phyloP scores from a whole-genome alignment of 2,113 vertebrate species.

The Cyphomyrus plagiostoma region DNA sequence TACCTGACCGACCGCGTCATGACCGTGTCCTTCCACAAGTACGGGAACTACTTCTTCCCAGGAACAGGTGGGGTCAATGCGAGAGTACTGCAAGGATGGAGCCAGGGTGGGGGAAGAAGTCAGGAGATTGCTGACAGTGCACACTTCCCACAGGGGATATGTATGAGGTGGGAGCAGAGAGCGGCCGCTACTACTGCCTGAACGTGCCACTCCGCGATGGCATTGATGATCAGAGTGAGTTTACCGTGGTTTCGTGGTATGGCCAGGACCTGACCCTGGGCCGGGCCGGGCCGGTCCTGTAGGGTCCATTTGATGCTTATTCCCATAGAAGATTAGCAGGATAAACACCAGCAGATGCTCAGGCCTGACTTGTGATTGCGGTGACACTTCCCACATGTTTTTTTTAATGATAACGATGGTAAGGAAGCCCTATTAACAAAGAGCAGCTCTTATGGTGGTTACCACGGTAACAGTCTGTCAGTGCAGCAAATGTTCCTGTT shows the following conservation, averaged over 20 bases:
- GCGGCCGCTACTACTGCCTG: constrained; percentile 94
- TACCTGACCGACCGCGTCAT: constrained; percentile 96
- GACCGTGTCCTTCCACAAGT: constrained; percentile 99
- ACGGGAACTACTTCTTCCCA: constrained; percentile 97
- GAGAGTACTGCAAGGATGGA: neutral
- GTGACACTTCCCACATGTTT: neutral
- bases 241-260: neutral
- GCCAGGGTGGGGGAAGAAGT: neutral
- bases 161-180: constrained; percentile 97
- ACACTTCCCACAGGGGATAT: constrained; percentile 77
- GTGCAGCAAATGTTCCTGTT: constrained; percentile 9
- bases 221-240: constrained; percentile 94
- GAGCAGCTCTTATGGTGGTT: neutral
- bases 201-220: constrained; percentile 93
- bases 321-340: neutral
- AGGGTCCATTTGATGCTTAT: neutral
- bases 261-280: neutral
- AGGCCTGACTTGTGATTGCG: neutral
- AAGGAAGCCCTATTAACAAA: neutral
- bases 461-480: neutral
- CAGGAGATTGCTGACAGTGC: neutral
- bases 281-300: neutral
- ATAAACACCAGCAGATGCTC: neutral
- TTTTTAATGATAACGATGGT: neutral
- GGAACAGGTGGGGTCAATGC: constrained; percentile 74